phyloP scores from a whole-genome alignment of 2,797 vertebrate species.

The Bovichtus diacanthus region DNA sequence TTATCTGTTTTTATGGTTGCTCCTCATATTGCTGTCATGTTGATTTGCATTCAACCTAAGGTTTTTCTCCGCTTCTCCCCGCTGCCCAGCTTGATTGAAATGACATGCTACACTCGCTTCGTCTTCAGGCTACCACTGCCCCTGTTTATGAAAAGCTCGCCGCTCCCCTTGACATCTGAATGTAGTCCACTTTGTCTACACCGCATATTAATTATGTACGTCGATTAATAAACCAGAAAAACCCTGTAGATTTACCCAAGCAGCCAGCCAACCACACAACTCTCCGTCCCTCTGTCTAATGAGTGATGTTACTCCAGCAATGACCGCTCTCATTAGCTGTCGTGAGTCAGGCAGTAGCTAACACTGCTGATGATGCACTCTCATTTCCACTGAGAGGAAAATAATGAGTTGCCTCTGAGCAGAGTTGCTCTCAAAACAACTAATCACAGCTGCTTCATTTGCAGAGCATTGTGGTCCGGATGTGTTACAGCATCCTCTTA shows the following conservation, averaged over 20 bases:
- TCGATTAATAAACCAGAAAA: constrained; percentile 5
- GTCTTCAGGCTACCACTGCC: background rate
- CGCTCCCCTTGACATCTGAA: background rate
- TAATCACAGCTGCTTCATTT: constrained; percentile 33
- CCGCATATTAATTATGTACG: background rate
- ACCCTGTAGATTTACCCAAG: background rate
- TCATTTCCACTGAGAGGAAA: constrained; percentile 22
- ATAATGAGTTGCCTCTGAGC: constrained; percentile 33
- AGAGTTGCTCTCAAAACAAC: constrained; percentile 6
- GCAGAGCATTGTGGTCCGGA: background rate
- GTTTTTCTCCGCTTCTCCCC: background rate
- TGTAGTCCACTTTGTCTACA: background rate
- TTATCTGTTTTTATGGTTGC: background rate
- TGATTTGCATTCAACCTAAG: background rate
- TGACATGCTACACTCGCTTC: background rate
- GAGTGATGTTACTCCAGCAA: constrained; percentile 5
- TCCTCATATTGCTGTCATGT: background rate
- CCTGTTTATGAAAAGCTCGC: background rate
- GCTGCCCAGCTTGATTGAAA: background rate
- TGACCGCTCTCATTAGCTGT: constrained; percentile 15
- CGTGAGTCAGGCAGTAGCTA: background rate
- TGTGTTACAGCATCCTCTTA: background rate
- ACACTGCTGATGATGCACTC: constrained; percentile 23
- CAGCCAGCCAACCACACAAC: constrained; percentile 2
- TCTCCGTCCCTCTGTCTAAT: background rate